A percentile compares a stretch with the other conserved stretches of the same genome.
These are phyloP conservation scores for Potamilus streckersoni DNA, from an alignment of 1,140 invertebrate genomes.

Conservation along the genomic window DNA sequence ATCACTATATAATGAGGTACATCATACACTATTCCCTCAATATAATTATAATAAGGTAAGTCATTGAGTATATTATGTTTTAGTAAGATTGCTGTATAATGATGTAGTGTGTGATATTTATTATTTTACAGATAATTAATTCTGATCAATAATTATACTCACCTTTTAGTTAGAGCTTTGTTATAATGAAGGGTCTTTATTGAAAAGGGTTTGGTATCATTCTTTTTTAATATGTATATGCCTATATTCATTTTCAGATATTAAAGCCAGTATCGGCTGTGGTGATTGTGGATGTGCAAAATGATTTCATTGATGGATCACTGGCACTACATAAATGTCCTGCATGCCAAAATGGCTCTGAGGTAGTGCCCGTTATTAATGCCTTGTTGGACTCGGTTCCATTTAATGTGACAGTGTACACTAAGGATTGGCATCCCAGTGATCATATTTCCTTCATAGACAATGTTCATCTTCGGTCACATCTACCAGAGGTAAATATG, in stretches of 20 bases:
- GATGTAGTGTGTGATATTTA: background rate
- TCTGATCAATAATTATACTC: too few species aligned
- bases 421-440: conserved; percentile 96
- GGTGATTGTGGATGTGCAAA: conserved; percentile 96
- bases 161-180: too few species aligned
- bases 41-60: background rate
- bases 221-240: background rate
- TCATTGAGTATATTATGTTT: background rate
- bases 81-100: background rate
- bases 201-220: background rate
- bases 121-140: background rate
- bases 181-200: too few species aligned
- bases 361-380: conserved; percentile 85
- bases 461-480: conserved; percentile 71
- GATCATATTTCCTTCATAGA: conserved; percentile 98
- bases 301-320: conserved; percentile 97
- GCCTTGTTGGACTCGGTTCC: conserved; percentile 83
- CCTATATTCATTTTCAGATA: conserved; percentile 73
- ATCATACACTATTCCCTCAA: too few species aligned
- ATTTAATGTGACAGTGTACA: conserved; percentile 96
- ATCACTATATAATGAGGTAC: too few species aligned
- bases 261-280: conserved; percentile 89
- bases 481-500: conserved; percentile 23
- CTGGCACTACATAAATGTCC: conserved; percentile 93
- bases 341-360: conserved; percentile 82